Evolutionary conservation across 2,888 invertebrate genomes (phyloP), one percentile per base, ranked within the genome.

Genomic region (Pammene aurita): DNA sequence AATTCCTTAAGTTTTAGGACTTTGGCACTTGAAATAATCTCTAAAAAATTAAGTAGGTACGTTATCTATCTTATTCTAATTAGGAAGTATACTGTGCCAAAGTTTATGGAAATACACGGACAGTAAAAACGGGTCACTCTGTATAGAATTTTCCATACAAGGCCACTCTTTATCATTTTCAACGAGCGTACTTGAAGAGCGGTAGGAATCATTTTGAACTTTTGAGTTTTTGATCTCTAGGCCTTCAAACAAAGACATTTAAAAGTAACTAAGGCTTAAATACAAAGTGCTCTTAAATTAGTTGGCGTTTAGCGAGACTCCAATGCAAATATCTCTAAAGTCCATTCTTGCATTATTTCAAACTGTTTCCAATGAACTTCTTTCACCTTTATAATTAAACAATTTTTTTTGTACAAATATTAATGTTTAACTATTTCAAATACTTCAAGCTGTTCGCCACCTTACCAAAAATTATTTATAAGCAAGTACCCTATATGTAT

Each of bases 261-360:
- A 46, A 46, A 60, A 61, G 38, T 48, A 61, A 55, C 38, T 14
- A 41, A 46, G 38, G 41, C 14, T 41, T 5, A 44, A 61, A 61
- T 48, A 11, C 18, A 54, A 38, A 67, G 58, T 69, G 54, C 52
- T 58, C 18, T 46, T 64, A 35, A 65, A 26, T 58, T 48, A 61
- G 44, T 57, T 38, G 9, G 50, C 48, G 46, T 44, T 54, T 66
- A 60, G 54, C 54, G 35, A 50, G 46, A 26, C 34, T 48, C 26
- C 57, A 66, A 60, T 66, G 58, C 56, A 65, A 65, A 65, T 65
- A 38, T 18, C 44, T 66, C 26, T 58, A 9, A 55, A 48, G n/a
- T 42, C 56, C 16, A 48, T 38, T 26, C 16, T 42, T 13, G 46
- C n/a, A 60, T 38, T 60, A 26, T 54, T 60, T 55, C 41, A 16